These are phyloP conservation scores for Hydrotaea cyrtoneurina DNA, from an alignment of 2,888 invertebrate species.

Conservation along the genomic window DNA sequence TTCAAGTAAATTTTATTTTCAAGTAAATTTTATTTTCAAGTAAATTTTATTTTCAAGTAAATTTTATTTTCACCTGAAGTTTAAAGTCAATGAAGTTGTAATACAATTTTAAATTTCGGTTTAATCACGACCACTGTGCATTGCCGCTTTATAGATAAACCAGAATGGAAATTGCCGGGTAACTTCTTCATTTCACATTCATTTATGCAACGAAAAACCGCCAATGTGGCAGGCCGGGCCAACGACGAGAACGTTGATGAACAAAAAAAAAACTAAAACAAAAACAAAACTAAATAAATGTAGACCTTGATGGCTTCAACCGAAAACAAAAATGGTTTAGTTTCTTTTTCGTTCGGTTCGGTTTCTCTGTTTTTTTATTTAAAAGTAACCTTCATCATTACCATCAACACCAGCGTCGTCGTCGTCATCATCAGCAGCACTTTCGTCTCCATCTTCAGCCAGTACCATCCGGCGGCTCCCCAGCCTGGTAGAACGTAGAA, in stretches of 20 bases:
- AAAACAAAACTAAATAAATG: constrained; percentile 43
- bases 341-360: constrained; percentile 17
- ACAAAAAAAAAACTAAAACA: too few relatives aligned
- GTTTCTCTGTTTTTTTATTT: constrained; percentile 36
- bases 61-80: too few relatives aligned
- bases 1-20: too few relatives aligned
- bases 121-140: not conserved
- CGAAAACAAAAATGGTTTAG: constrained; percentile 41
- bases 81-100: too few relatives aligned
- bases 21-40: too few relatives aligned
- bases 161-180: constrained; percentile 27
- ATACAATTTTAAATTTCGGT: too few relatives aligned
- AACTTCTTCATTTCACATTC: constrained; percentile 66
- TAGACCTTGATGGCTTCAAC: constrained; percentile 64
- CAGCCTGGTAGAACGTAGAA: not conserved
- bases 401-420: constrained; percentile 31
- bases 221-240: constrained; percentile 29
- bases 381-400: constrained; percentile 56
- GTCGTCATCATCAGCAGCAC: not conserved
- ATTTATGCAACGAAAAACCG: constrained; percentile 63
- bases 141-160: not conserved
- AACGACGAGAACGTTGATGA: constrained; percentile 3
- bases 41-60: too few relatives aligned
- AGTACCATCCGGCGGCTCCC: not conserved
- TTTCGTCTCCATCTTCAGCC: not conserved